These are phyloP conservation scores for Octopus bimaculoides DNA, from an alignment of 1,140 invertebrate species.

Conservation along the genomic window DNA sequence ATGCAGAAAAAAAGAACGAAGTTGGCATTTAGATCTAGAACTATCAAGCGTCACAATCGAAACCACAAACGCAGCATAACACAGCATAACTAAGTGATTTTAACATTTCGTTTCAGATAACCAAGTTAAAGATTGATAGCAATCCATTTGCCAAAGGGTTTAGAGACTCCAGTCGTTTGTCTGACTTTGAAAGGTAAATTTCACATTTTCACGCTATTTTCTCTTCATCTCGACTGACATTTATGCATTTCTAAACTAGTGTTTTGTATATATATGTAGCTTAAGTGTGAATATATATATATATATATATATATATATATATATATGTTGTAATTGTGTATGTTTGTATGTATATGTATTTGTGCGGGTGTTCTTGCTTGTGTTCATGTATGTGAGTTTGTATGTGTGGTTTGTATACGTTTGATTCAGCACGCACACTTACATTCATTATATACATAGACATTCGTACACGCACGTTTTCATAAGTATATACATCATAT, in stretches of 20 bases:
- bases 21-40: too few species aligned
- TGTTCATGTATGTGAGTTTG: not conserved
- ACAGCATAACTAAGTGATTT: not conserved
- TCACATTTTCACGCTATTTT: not conserved
- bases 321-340: not conserved
- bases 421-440: too few species aligned
- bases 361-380: not conserved
- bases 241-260: not conserved
- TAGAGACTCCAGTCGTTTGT: constrained; percentile 86
- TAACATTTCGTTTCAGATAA: constrained; percentile 66
- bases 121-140: constrained; percentile 89
- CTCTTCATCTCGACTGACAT: not conserved
- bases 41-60: too few species aligned
- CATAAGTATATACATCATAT: too few species aligned
- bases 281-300: not conserved
- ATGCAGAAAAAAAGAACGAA: too few species aligned
- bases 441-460: too few species aligned
- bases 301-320: not conserved
- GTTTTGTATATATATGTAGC: not conserved
- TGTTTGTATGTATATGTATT: not conserved
- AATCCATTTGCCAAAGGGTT: constrained; percentile 97
- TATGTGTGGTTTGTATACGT: too few species aligned
- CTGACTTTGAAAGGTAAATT: constrained; percentile 83
- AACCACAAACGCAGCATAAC: too few species aligned
- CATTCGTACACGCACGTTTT: too few species aligned